phyloP scores from a whole-genome alignment of 1,140 invertebrate genomes.

The Zaprionus ghesquierei region DNA sequence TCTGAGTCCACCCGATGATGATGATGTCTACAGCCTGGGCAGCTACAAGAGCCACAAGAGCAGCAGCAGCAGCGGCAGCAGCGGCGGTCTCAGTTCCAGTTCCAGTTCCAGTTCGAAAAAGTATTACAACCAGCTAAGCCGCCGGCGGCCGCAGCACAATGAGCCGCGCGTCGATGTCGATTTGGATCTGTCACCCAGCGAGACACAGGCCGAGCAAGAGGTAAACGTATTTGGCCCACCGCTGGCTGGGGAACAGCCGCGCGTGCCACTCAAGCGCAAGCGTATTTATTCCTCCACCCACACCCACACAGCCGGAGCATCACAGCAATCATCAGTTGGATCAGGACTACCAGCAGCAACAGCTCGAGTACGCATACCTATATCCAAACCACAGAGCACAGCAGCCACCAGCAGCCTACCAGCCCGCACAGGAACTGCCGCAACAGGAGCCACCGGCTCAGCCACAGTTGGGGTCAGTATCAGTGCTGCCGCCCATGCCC shows the following conservation, averaged over 20 bases:
- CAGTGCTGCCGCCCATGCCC: conserved; percentile 69
- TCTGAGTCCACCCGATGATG: conserved; percentile 70
- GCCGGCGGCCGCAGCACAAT: conserved; percentile 58
- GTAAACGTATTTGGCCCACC: conserved; percentile 74
- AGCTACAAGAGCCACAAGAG: conserved; percentile 49
- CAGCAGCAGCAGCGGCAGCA: conserved; percentile 23
- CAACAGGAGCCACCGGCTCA: conserved; percentile 9
- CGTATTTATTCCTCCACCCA: conserved; percentile 79
- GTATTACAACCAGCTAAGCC: conserved; percentile 48
- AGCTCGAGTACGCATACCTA: conserved; percentile 53
- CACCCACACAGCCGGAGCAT: conserved; percentile 70
- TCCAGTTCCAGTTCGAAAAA: conserved; percentile 55
- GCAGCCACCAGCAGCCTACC: conserved; percentile 44
- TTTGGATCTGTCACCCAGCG: conserved; percentile 68
- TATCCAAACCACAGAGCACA: conserved; percentile 55
- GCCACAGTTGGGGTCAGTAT: conserved; percentile 28
- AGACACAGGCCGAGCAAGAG: conserved; percentile 74
- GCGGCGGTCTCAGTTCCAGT: background rate
- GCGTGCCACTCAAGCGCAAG: conserved; percentile 76
- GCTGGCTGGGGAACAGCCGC: conserved; percentile 65
- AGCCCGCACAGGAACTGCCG: conserved; percentile 52
- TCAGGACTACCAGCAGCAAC: conserved; percentile 4
- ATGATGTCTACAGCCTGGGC: conserved; percentile 38
- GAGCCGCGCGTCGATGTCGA: conserved; percentile 69
- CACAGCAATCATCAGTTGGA: conserved; percentile 38